Conservation (phyloP, 2,797 vertebrate genomes). For the Lerista edwardsae region DNA sequence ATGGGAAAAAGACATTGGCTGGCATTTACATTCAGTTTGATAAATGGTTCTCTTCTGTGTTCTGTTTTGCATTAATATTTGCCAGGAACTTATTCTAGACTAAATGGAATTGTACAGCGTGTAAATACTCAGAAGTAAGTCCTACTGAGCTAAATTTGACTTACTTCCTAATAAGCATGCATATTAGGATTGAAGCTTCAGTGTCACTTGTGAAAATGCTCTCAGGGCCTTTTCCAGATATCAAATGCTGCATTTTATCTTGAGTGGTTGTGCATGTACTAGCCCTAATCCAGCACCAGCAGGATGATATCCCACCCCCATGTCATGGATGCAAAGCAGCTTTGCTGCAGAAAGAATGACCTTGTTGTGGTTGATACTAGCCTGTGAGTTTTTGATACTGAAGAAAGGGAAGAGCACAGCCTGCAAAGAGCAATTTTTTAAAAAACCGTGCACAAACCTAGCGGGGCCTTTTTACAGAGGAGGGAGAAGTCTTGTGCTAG, state of each 20-base stretch:
- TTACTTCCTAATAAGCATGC: background rate
- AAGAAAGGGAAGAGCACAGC: background rate
- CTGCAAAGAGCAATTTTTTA: background rate
- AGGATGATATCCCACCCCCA: background rate
- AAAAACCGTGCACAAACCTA: too few relatives aligned
- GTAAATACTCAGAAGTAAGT: background rate
- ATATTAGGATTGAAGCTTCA: too few relatives aligned
- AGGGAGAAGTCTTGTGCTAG: too few relatives aligned
- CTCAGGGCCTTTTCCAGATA: too few relatives aligned
- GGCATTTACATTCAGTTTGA: background rate
- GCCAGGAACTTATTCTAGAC: background rate
- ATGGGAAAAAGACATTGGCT: background rate
- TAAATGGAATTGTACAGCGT: background rate
- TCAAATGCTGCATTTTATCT: background rate
- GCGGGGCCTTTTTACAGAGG: too few relatives aligned
- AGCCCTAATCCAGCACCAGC: background rate
- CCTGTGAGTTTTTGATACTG: too few relatives aligned
- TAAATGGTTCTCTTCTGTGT: background rate
- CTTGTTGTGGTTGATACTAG: background rate
- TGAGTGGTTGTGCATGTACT: background rate
- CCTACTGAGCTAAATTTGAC: background rate
- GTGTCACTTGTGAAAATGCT: too few relatives aligned
- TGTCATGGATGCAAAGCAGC: background rate
- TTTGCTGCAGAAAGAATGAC: background rate
- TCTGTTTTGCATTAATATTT: background rate